Conservation (phyloP, 1,140 invertebrate species). For the Chrysopa pallens region DNA sequence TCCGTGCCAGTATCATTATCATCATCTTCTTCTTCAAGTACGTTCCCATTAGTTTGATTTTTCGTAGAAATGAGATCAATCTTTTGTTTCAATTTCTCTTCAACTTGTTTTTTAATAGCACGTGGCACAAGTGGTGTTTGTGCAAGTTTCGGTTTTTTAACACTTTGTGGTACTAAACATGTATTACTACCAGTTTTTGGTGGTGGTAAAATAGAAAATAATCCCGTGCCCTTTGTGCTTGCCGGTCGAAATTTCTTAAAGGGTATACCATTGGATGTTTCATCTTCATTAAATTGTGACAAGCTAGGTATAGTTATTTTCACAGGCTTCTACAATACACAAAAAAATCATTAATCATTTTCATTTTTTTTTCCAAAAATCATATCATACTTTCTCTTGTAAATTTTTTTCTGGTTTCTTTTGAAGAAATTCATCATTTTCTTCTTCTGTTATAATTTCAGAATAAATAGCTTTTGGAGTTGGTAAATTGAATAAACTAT, state of each 20-base stretch:
- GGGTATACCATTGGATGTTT: not conserved
- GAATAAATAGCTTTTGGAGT: not conserved
- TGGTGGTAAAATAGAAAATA: not conserved
- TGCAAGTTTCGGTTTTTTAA: not conserved
- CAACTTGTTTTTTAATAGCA: too few species aligned
- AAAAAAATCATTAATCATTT: not conserved
- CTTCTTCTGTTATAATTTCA: not conserved
- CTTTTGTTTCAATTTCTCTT: not conserved
- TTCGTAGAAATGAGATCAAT: not conserved
- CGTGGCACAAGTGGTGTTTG: not conserved
- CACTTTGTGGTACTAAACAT: not conserved
- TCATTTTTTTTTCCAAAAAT: not conserved
- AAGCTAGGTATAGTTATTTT: not conserved
- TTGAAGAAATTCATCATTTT: not conserved
- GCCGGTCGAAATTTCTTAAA: not conserved
- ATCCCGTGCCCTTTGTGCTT: not conserved
- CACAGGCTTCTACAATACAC: not conserved
- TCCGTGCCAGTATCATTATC: not conserved
- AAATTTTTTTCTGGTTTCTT: not conserved
- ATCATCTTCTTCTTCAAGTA: not conserved
- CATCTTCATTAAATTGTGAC: not conserved
- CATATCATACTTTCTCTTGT: not conserved
- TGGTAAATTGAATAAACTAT: not conserved
- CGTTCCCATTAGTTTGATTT: not conserved
- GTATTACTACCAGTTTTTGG: not conserved